Evolutionary conservation across 2,113 vertebrate species (phyloP).

Genomic region (Seriola rivoliana): DNA sequence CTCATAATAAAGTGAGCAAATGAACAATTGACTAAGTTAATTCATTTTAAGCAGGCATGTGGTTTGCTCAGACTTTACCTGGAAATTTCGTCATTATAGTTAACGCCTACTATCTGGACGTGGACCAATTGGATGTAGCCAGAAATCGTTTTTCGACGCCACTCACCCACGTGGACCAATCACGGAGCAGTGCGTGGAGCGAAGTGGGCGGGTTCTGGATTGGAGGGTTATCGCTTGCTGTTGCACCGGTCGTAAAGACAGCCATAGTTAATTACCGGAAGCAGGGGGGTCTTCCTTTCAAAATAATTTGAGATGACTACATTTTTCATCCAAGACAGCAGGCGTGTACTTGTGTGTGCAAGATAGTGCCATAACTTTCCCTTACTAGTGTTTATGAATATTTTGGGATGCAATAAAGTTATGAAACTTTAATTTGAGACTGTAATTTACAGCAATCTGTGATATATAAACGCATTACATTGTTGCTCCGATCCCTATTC

Average conservation of each 20-base stretch:
- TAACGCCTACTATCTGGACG: slow-evolving; percentile 70
- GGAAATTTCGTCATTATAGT: slow-evolving; percentile 47
- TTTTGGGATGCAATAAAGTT: accelerated
- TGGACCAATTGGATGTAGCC: slow-evolving; percentile 79
- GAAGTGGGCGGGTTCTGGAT: slow-evolving; percentile 57
- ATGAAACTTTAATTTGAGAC: background rate
- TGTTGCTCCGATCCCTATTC: accelerated
- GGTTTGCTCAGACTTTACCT: slow-evolving; percentile 33
- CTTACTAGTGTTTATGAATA: background rate
- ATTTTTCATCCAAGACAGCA: background rate
- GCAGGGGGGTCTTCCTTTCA: background rate
- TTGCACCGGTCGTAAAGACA: background rate
- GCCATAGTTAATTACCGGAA: background rate
- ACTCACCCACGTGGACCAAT: slow-evolving; percentile 84
- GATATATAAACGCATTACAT: background rate
- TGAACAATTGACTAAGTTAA: background rate
- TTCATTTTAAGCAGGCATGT: background rate
- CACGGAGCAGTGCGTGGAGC: slow-evolving; percentile 57
- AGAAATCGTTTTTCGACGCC: slow-evolving; percentile 36
- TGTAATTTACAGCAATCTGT: background rate
- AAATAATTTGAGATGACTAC: background rate
- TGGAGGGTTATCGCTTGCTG: slow-evolving; percentile 30
- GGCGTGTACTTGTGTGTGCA: background rate
- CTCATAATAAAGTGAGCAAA: too few species aligned
- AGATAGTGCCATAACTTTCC: background rate